Percentiles rank a stretch among this genome's conserved stretches.
phyloP scores from a whole-genome alignment of 1,140 invertebrate genomes.

The Drosophila funebris region DNA sequence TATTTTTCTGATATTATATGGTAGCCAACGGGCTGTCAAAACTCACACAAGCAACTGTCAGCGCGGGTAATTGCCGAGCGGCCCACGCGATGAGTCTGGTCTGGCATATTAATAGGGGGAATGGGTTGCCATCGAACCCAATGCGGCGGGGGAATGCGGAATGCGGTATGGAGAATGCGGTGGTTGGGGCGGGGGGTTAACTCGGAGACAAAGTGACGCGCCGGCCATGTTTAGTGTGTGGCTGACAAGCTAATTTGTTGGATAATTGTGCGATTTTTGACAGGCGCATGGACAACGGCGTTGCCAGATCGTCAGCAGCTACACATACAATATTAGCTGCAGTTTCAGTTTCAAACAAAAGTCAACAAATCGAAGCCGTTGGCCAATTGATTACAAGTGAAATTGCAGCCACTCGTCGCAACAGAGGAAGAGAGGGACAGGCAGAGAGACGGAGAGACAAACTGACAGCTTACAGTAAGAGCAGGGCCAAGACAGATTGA shows the following conservation, averaged over 20 bases:
- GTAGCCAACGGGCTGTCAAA: conserved; percentile 83
- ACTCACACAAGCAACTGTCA: conserved; percentile 79
- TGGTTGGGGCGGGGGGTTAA: neutral
- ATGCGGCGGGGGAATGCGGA: neutral
- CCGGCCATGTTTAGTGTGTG: conserved; percentile 58
- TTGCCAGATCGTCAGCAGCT: conserved; percentile 41
- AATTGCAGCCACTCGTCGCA: conserved; percentile 30
- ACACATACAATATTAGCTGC: conserved; percentile 25
- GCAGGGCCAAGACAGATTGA: conserved; percentile 72
- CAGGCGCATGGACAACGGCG: conserved; percentile 35
- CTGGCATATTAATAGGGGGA: conserved; percentile 77
- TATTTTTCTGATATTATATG: conserved; percentile 76
- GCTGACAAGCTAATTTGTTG: conserved; percentile 74
- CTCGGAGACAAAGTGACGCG: conserved; percentile 55
- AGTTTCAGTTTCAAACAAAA: conserved; percentile 16
- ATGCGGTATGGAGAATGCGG: too few species aligned
- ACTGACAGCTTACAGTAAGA: conserved; percentile 46
- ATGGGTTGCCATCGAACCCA: neutral
- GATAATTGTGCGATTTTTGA: conserved; percentile 72
- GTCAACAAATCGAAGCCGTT: conserved; percentile 41
- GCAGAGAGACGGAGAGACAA: conserved; percentile 18
- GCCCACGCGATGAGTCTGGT: conserved; percentile 73
- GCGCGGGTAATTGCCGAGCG: conserved; percentile 65
- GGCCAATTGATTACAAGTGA: conserved; percentile 44
- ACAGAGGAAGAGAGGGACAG: conserved; percentile 6